Evolutionary conservation across 2,113 vertebrate species (phyloP).

Genomic region (Atrichornis clamosus): DNA sequence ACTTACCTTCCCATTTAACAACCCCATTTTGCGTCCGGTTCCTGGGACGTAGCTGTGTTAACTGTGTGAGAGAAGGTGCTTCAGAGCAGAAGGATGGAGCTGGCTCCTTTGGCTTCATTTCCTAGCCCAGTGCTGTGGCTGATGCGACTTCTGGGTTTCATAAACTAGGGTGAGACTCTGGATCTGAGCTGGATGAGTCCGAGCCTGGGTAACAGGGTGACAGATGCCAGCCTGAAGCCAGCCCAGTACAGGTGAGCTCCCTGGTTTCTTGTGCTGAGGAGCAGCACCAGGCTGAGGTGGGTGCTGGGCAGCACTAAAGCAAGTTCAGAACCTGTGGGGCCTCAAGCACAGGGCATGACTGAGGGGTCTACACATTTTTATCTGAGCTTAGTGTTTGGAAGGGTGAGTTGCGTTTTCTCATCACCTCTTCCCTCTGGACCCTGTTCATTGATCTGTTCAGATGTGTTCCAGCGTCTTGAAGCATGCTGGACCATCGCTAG

Average conservation of each 20-base stretch:
- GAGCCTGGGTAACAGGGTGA: neutral
- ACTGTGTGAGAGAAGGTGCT: neutral
- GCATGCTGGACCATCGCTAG: constrained; percentile 10
- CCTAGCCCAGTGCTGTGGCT: too few species aligned
- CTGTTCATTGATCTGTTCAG: neutral
- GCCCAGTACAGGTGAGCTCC: fast-evolving
- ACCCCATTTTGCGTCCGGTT: neutral
- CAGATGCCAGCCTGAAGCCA: neutral
- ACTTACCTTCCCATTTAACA: neutral
- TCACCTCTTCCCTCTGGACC: neutral
- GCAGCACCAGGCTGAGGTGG: fast-evolving
- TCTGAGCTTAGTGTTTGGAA: neutral
- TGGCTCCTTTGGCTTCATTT: neutral
- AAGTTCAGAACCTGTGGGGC: neutral
- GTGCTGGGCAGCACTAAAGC: neutral
- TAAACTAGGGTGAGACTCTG: neutral
- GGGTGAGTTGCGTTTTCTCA: neutral
- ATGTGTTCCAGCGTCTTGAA: neutral
- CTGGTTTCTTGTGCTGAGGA: neutral
- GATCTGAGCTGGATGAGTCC: fast-evolving
- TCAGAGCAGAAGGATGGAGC: neutral
- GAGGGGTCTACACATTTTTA: neutral
- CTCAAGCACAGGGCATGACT: neutral
- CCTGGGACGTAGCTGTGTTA: neutral
- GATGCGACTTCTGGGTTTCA: neutral